Evolutionary conservation across 1,140 invertebrate species (phyloP), one percentile per base, ranked within the genome.

Genomic region (Cherax destructor): DNA sequence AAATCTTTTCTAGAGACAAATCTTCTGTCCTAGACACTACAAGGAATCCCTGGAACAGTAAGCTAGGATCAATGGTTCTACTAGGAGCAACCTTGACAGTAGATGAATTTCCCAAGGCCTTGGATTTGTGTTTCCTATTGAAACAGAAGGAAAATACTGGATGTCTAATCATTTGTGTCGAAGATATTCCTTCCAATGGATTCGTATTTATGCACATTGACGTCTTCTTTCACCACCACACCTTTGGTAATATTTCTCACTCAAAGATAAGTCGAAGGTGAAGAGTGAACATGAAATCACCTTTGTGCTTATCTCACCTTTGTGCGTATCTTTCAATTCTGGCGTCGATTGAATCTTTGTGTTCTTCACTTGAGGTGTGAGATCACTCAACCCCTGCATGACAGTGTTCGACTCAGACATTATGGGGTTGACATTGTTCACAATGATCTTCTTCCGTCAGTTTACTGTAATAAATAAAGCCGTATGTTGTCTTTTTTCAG

Each of bases 231-330:
- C n/a, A 61, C 83, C 83, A 85, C 83, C 16, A 85, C 30, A 30
- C 69, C 61, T 21, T 72, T 69, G 69, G 1, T 30, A 7, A 41
- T 41, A 41, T n/a, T 72, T 72, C 16, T 85, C 72, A 21, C 65
- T 85, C 5, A 85, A 85, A 72, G 83, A 2, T 2, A 61, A 30
- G 49, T 85, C 83, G 6, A 47, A 72, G 59, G 83, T 74, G 83
- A 85, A 85, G 9, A 61, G 65, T 72, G 83, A 85, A 85, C 10
- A 85, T 85, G 59, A 18, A 49, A 13, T 72, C 61, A 85, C 30
- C 30, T 87, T 87, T 87, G 85, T 77, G 74, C 85, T 77, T 76
- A 87, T 52, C 85, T n/a, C n/a, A n/a, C n/a, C n/a, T 85, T 72
- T 30, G 56, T 69, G 69, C 4, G 30, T 80, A n/a, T 80, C 9